phyloP scores from a whole-genome alignment of 2,888 invertebrate species.

The Trilocha varians region DNA sequence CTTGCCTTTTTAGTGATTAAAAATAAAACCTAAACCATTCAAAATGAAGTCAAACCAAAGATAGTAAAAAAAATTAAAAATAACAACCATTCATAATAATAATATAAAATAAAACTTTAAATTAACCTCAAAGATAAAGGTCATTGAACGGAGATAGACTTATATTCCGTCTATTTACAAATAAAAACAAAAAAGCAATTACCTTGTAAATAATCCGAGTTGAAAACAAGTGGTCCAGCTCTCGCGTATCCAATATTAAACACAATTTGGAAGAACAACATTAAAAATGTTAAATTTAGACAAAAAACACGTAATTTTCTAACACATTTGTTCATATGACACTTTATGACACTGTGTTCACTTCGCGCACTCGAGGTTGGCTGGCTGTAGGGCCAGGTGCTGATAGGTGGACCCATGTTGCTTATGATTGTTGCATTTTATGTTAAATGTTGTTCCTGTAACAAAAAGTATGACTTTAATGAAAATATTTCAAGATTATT shows the following conservation, averaged over 20 bases:
- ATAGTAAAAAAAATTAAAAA: too few relatives aligned
- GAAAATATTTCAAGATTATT: too few relatives aligned
- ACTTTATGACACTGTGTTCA: slow-evolving; percentile 26
- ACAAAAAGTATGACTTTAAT: slow-evolving; percentile 25
- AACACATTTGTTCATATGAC: slow-evolving; percentile 26
- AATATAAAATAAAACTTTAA: too few relatives aligned
- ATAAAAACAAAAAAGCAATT: slow-evolving; percentile 9
- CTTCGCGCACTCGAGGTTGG: slow-evolving; percentile 14
- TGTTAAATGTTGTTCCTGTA: slow-evolving; percentile 27
- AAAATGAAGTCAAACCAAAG: too few relatives aligned
- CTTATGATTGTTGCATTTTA: slow-evolving; percentile 36
- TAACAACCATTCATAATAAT: too few relatives aligned
- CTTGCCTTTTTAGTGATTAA: too few relatives aligned
- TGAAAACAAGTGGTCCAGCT: slow-evolving; percentile 55
- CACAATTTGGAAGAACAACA: slow-evolving; percentile 45
- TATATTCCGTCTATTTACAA: too few relatives aligned
- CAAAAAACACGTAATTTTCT: slow-evolving; percentile 39
- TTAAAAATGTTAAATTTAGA: slow-evolving; percentile 43
- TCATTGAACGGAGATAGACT: too few relatives aligned
- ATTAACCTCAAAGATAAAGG: too few relatives aligned
- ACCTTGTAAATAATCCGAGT: slow-evolving; percentile 64
- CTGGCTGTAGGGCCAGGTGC: slow-evolving; percentile 46
- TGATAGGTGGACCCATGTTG: slow-evolving; percentile 55
- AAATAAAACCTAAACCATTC: too few relatives aligned
- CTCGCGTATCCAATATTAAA: slow-evolving; percentile 38